Conservation (phyloP, 2,888 invertebrate species). For the Chironomus riparius region DNA sequence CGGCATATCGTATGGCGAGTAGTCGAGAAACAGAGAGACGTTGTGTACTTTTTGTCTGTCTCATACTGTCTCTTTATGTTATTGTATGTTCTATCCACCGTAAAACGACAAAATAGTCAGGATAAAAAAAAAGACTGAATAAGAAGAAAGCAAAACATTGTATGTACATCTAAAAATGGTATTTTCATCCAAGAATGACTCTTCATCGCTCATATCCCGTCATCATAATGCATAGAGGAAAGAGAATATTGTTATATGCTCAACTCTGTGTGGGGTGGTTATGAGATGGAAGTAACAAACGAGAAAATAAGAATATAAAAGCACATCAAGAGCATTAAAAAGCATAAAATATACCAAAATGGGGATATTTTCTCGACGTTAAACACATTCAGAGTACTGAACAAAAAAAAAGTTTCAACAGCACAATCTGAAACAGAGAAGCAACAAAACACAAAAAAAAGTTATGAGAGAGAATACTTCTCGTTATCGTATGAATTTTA, state of each 20-base stretch:
- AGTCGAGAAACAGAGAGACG: too few species aligned
- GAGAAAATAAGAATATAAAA: background rate
- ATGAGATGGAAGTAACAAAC: background rate
- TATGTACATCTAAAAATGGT: too few species aligned
- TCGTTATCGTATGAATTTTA: slow-evolving; percentile 20
- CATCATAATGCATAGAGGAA: background rate
- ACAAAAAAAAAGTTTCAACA: background rate
- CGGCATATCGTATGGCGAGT: background rate
- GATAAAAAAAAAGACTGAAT: too few species aligned
- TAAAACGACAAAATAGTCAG: too few species aligned
- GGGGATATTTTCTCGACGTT: background rate
- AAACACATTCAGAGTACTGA: background rate
- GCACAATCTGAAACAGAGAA: background rate
- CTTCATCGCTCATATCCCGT: background rate
- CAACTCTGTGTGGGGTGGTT: background rate
- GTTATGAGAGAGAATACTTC: background rate
- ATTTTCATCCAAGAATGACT: background rate
- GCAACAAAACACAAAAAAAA: background rate
- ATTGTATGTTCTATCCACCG: too few species aligned
- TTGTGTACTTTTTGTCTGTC: too few species aligned
- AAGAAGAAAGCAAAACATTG: too few species aligned
- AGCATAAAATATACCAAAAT: slow-evolving; percentile 7
- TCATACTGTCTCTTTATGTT: too few species aligned
- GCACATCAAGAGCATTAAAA: slow-evolving; percentile 5
- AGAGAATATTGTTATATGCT: background rate